phyloP scores from a whole-genome alignment of 1,140 invertebrate genomes.

The Cherax destructor region DNA sequence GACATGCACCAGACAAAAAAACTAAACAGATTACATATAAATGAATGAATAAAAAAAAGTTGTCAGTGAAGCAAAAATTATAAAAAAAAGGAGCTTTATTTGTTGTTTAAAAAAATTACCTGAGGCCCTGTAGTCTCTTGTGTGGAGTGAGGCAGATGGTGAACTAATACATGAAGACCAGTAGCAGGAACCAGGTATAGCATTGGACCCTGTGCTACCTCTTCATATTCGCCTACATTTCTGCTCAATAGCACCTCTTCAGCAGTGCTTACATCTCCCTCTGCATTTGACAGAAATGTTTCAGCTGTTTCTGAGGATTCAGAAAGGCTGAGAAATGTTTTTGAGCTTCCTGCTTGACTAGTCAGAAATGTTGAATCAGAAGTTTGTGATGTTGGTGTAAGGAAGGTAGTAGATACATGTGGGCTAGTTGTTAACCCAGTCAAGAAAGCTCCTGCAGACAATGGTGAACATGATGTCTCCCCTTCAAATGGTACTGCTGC shows the following conservation, averaged over 20 bases:
- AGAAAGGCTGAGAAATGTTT: slow-evolving; percentile 11
- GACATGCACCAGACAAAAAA: no score
- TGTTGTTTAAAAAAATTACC: neutral
- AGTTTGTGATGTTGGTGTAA: slow-evolving; percentile 1
- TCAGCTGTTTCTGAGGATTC: neutral
- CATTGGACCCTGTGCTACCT: slow-evolving; percentile 3
- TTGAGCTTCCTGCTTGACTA: neutral
- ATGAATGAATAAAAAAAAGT: no score
- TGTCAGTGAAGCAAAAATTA: no score
- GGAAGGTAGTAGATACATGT: neutral
- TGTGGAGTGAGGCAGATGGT: slow-evolving; percentile 17
- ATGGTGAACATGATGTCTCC: neutral
- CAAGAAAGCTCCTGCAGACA: neutral
- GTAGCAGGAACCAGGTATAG: slow-evolving; percentile 20
- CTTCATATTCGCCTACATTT: neutral
- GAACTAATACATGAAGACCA: slow-evolving; percentile 23
- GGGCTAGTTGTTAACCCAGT: neutral
- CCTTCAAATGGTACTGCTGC: neutral
- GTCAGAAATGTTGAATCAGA: slow-evolving; percentile 4
- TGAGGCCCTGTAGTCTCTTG: slow-evolving; percentile 8
- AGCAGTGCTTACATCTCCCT: slow-evolving; percentile 1
- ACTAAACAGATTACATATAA: no score
- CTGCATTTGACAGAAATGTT: slow-evolving; percentile 4
- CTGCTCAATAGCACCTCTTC: slow-evolving; percentile 10
- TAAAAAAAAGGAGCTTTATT: no score